Percentiles rank a stretch among this genome's conserved stretches.
phyloP scores from a whole-genome alignment of 2,888 invertebrate species.

The Euplagia quadripunctaria region DNA sequence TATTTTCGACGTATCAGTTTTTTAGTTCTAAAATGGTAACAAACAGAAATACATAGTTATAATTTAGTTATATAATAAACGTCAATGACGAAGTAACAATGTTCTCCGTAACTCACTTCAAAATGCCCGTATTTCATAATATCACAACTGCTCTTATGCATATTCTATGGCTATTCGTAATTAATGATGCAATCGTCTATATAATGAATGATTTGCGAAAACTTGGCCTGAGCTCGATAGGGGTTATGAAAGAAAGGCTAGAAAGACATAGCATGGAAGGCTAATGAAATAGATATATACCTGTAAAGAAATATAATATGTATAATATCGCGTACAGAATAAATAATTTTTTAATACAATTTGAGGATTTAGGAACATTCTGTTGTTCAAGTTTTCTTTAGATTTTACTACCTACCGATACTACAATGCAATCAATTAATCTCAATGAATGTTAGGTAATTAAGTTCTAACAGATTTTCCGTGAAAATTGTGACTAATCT shows the following conservation, averaged over 20 bases:
- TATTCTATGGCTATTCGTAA: background rate
- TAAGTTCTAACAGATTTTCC: conserved; percentile 34
- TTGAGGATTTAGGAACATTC: background rate
- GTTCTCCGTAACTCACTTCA: background rate
- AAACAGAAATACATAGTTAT: background rate
- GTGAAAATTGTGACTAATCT: conserved; percentile 42
- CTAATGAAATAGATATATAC: background rate
- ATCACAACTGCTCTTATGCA: background rate
- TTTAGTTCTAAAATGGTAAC: background rate
- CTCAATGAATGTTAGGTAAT: conserved; percentile 35
- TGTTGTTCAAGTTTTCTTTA: background rate
- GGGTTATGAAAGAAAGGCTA: background rate
- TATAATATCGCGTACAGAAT: background rate
- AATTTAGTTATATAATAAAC: background rate
- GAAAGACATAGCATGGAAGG: background rate
- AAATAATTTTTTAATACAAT: background rate
- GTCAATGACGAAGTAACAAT: background rate
- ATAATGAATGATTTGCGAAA: no score
- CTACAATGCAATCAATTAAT: conserved; percentile 30
- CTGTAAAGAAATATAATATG: no score
- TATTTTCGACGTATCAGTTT: background rate
- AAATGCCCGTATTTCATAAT: background rate
- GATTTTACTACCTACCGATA: background rate
- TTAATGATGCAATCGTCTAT: no score
- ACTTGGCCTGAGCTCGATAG: background rate